Evolutionary conservation across 2,888 invertebrate species (phyloP), one percentile per base, ranked within the genome.

Genomic region (Rhagium mordax): DNA sequence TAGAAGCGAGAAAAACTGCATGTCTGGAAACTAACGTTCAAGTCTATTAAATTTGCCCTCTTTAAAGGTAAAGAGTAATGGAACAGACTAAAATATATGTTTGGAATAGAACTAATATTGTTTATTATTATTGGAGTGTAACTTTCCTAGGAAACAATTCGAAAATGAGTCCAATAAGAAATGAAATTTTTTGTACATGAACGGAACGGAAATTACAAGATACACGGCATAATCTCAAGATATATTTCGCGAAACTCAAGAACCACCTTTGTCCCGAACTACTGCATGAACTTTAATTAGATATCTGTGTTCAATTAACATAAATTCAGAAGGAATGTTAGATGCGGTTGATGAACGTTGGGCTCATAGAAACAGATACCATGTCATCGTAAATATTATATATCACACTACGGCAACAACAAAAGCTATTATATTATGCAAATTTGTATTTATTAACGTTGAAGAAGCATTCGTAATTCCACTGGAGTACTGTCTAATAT

Each of bases 381-480:
- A 29, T 64, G 64, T 51, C 64, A 64, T 49, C 20, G 13, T 49
- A 51, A 49, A 64, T 64, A 64, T 64, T 41, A 64, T 49, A 41
- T 64, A 64, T 64, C 51, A 64, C 27, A 64, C 64, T 64, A 8
- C n/a, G 27, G 64, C 64, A 49, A 49, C 64, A 64, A 64, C 49
- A 29, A 64, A 64, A 49, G 51, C 68, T 60, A 68, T 68, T 68
- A 68, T 60, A 60, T 51, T 68, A 68, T 68, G 68, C 68, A 68
- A 68, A 68, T 68, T 68, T 59, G 49, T 59, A 60, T 16, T 59
- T 67, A 59, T 48, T 24, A 29, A 59, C 47, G 60, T 21, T 27
- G 68, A 20, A 59, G 59, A 68, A 47, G 49, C 59, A 24, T 57
- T 15, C 49, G 21, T 24, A 64, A 64, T 64, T 49, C n/a, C 49